Percentiles rank a stretch among this genome's conserved stretches.
Conservation (phyloP, 2,113 vertebrate species). For the Smithornis capensis region DNA sequence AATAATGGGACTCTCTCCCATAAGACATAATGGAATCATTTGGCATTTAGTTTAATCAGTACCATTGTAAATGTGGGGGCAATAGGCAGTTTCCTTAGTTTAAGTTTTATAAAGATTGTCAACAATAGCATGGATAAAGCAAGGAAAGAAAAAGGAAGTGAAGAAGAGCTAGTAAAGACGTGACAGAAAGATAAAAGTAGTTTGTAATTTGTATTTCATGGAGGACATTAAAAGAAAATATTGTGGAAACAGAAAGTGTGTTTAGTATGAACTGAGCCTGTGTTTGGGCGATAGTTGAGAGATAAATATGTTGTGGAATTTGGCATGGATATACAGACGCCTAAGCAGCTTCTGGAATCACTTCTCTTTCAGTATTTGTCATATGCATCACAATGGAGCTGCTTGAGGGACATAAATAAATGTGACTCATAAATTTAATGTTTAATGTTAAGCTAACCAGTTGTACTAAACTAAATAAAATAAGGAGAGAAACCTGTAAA, state of each 20-base stretch:
- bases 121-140: not conserved
- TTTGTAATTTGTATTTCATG: slow-evolving; percentile 53
- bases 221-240: slow-evolving; percentile 40
- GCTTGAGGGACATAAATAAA: slow-evolving; percentile 66
- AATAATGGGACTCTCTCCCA: not conserved
- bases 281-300: slow-evolving; percentile 67
- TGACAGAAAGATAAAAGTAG: slow-evolving; percentile 40
- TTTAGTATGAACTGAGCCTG: slow-evolving; percentile 58
- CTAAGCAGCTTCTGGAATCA: slow-evolving; percentile 55
- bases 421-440: slow-evolving; percentile 61
- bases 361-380: slow-evolving; percentile 57
- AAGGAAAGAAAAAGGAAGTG: slow-evolving; percentile 6
- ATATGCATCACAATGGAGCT: slow-evolving; percentile 47
- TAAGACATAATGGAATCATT: not conserved
- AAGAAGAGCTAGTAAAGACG: not conserved
- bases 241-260: slow-evolving; percentile 15
- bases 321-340: slow-evolving; percentile 50
- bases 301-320: slow-evolving; percentile 70
- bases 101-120: not conserved
- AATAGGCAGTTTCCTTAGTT: not conserved
- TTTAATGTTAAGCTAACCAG: slow-evolving; percentile 64
- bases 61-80: not conserved
- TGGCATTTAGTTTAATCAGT: not conserved
- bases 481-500: slow-evolving; percentile 59
- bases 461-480: slow-evolving; percentile 64